A percentile compares a stretch with the other conserved stretches of the same genome.
Conservation (phyloP, 1,140 invertebrate genomes). For the Polyergus mexicanus region DNA sequence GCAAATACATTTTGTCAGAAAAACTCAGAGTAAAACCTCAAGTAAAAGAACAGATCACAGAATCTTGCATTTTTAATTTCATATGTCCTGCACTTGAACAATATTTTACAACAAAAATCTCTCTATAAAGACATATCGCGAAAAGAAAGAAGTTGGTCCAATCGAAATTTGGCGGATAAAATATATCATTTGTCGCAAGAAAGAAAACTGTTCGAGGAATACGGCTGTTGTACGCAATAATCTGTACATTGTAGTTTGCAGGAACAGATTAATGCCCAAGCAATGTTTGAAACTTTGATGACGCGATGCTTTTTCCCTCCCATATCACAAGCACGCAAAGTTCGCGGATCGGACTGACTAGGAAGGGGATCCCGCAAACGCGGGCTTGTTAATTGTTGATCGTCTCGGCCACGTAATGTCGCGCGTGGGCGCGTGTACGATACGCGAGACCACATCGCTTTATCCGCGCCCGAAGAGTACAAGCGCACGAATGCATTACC, state of each 20-base stretch:
- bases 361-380: conserved; percentile 47
- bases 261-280: neutral
- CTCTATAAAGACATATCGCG: neutral
- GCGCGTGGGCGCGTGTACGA: neutral
- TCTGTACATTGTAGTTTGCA: neutral
- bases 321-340: conserved; percentile 11
- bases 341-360: conserved; percentile 32
- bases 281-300: conserved; percentile 7
- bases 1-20: neutral
- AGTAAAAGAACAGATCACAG: neutral
- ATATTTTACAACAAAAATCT: neutral
- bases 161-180: neutral
- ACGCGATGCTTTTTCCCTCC: neutral
- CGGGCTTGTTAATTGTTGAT: conserved; percentile 79
- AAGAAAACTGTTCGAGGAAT: neutral
- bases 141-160: neutral
- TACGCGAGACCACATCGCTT: conserved; percentile 36
- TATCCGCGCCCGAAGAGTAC: conserved; percentile 59
- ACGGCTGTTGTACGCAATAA: neutral
- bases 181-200: neutral
- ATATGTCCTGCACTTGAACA: neutral
- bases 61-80: neutral
- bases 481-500: conserved; percentile 79
- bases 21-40: neutral
- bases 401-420: conserved; percentile 46